Conservation (phyloP, 2,888 invertebrate species). For the Ormyrus rosae region DNA sequence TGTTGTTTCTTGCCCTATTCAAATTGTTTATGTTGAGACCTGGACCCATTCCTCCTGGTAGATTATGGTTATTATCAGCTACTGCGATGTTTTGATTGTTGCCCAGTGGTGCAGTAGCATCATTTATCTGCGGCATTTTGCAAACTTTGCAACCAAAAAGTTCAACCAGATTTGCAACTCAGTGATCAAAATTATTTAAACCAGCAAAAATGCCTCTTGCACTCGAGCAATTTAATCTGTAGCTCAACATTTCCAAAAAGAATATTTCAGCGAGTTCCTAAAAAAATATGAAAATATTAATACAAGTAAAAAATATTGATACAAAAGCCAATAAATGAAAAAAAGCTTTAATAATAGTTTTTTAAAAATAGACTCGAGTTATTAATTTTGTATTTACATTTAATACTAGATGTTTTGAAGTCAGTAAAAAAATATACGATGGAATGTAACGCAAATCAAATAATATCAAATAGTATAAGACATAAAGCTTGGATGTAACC, state of each 20-base stretch:
- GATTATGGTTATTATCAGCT: slow-evolving; percentile 66
- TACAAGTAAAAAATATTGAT: not conserved
- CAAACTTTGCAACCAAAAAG: slow-evolving; percentile 17
- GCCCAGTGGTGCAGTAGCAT: slow-evolving; percentile 61
- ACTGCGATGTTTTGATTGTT: slow-evolving; percentile 68
- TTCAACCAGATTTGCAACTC: slow-evolving; percentile 18
- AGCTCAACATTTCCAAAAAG: slow-evolving; percentile 52
- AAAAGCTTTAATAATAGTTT: too few relatives aligned
- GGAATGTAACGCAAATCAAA: too few relatives aligned
- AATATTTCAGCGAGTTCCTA: slow-evolving; percentile 33
- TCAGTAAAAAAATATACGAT: too few relatives aligned
- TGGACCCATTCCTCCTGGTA: slow-evolving; percentile 65
- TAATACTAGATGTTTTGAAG: too few relatives aligned
- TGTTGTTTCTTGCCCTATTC: slow-evolving; percentile 71
- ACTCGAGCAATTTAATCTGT: slow-evolving; percentile 18
- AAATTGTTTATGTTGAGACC: slow-evolving; percentile 66
- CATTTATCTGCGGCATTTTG: slow-evolving; percentile 68
- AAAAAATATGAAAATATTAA: slow-evolving; percentile 18
- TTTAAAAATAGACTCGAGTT: too few relatives aligned
- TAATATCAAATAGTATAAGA: too few relatives aligned
- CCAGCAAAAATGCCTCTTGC: slow-evolving; percentile 38
- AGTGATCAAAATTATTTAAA: slow-evolving; percentile 36
- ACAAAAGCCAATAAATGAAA: too few relatives aligned
- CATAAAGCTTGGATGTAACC: too few relatives aligned
- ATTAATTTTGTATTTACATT: too few relatives aligned